Conservation (phyloP, 2,797 vertebrate species). For the Salarias fasciatus region DNA sequence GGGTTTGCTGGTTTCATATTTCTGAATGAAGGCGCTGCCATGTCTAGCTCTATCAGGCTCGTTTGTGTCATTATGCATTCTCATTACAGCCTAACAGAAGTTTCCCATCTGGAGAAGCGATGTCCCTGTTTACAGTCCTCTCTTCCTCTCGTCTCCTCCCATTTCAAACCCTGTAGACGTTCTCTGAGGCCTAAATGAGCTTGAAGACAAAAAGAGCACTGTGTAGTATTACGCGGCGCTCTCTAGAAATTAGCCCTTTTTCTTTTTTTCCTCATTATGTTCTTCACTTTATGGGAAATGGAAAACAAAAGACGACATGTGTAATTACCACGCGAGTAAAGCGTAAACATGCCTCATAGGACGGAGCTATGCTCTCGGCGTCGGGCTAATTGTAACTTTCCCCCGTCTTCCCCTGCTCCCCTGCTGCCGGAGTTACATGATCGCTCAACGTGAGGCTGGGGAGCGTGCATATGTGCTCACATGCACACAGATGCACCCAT, state of each 20-base stretch:
- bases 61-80: slow-evolving; percentile 72
- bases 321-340: slow-evolving; percentile 80
- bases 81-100: slow-evolving; percentile 70
- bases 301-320: slow-evolving; percentile 82
- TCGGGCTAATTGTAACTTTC: slow-evolving; percentile 76
- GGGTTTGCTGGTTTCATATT: slow-evolving; percentile 46
- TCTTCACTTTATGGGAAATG: slow-evolving; percentile 65
- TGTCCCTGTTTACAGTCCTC: slow-evolving; percentile 65
- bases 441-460: slow-evolving; percentile 62
- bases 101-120: slow-evolving; percentile 74
- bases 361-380: slow-evolving; percentile 70
- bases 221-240: slow-evolving; percentile 49
- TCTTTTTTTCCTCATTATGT: slow-evolving; percentile 71
- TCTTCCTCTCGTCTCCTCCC: slow-evolving; percentile 45
- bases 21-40: slow-evolving; percentile 45
- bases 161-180: slow-evolving; percentile 64
- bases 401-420: slow-evolving; percentile 51
- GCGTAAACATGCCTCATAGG: slow-evolving; percentile 74
- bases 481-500: slow-evolving; percentile 50
- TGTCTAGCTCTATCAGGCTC: slow-evolving; percentile 66
- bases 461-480: slow-evolving; percentile 57
- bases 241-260: slow-evolving; percentile 37
- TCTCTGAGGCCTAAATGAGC: slow-evolving; percentile 69
- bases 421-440: slow-evolving; percentile 68
- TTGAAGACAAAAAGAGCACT: slow-evolving; percentile 68